A percentile compares a stretch with the other conserved stretches of the same genome.
Conservation (phyloP, 2,888 invertebrate genomes). For the Pterobdella sp. region DNA sequence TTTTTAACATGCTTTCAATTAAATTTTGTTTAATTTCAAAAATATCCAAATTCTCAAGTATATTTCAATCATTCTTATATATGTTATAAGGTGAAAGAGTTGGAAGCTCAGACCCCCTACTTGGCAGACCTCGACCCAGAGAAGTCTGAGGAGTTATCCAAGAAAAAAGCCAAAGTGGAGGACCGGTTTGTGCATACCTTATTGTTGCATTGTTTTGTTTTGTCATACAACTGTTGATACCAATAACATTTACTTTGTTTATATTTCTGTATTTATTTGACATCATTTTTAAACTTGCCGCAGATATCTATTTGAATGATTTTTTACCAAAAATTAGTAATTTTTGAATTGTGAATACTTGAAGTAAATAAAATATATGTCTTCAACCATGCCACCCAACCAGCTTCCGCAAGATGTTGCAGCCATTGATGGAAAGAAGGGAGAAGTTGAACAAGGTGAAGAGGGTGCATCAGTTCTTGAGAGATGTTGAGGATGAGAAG, state of each 20-base stretch:
- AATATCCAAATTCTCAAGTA: too few relatives aligned
- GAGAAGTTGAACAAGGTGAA: conserved; percentile 85
- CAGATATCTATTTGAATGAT: too few relatives aligned
- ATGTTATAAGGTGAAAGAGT: conserved; percentile 81
- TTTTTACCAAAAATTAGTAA: too few relatives aligned
- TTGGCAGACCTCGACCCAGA: conserved; percentile 82
- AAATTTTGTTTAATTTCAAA: too few relatives aligned
- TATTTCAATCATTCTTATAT: too few relatives aligned
- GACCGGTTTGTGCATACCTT: conserved; percentile 57
- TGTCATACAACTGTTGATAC: neutral
- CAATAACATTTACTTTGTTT: neutral
- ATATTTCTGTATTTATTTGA: neutral
- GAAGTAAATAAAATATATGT: too few relatives aligned
- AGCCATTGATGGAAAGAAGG: conserved; percentile 80
- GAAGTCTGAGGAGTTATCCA: conserved; percentile 88
- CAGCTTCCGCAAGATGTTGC: conserved; percentile 81
- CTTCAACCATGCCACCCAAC: too few relatives aligned
- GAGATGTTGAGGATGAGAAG: conserved; percentile 96
- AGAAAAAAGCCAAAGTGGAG: conserved; percentile 86
- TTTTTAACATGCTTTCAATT: too few relatives aligned
- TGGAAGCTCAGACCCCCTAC: conserved; percentile 87
- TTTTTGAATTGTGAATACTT: too few relatives aligned
- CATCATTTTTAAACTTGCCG: neutral
- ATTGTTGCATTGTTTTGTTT: neutral
- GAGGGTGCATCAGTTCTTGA: conserved; percentile 66